phyloP scores from a whole-genome alignment of 2,888 invertebrate species.

The Leuctra nigra region DNA sequence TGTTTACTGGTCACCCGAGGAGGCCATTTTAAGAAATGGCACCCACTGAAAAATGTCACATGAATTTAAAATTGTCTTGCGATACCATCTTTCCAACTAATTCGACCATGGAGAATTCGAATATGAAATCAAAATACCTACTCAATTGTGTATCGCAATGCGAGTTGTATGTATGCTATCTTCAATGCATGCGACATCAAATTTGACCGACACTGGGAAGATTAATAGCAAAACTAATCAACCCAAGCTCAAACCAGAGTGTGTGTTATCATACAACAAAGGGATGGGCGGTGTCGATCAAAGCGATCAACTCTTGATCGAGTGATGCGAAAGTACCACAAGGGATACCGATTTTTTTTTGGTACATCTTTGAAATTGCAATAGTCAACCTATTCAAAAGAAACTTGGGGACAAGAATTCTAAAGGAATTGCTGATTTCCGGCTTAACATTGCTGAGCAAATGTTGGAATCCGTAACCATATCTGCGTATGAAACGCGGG shows the following conservation, averaged over 20 bases:
- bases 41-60: too few species aligned
- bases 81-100: too few species aligned
- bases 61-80: too few species aligned
- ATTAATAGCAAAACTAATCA: background rate
- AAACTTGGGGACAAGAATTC: background rate
- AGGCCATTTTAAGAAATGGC: too few species aligned
- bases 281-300: background rate
- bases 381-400: background rate
- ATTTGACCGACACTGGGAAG: background rate
- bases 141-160: too few species aligned
- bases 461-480: background rate
- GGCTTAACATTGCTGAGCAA: too few species aligned
- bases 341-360: background rate
- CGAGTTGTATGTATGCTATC: background rate
- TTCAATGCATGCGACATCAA: background rate
- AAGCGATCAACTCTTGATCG: background rate
- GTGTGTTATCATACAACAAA: background rate
- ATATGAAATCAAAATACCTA: too few species aligned
- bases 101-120: too few species aligned
- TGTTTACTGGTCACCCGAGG: too few species aligned
- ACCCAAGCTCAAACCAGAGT: background rate
- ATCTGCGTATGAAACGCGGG: background rate
- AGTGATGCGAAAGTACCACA: background rate
- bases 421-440: background rate
- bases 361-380: background rate